Conservation (phyloP, 2,113 vertebrate species). For the Forbesichthys agassizii region DNA sequence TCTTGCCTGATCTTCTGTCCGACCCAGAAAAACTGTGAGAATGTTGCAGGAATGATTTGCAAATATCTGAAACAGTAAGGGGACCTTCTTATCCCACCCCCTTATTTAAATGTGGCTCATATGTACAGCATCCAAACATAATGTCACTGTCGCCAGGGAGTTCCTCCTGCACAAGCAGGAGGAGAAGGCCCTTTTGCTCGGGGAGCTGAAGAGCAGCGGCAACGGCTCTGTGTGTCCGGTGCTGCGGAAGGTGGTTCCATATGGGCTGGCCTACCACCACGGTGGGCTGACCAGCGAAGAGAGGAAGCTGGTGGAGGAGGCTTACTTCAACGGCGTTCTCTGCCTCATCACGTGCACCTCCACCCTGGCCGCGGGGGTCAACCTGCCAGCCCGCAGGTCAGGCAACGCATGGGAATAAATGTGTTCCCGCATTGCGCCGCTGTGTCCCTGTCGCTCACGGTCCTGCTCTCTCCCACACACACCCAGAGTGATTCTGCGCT, state of each 20-base stretch:
- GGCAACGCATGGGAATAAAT: neutral
- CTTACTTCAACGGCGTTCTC: slow-evolving; percentile 85
- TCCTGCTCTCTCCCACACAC: neutral
- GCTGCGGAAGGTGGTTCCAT: slow-evolving; percentile 83
- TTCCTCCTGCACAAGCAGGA: slow-evolving; percentile 75
- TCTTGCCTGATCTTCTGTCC: slow-evolving; percentile 96
- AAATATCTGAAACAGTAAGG: slow-evolving; percentile 90
- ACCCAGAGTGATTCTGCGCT: slow-evolving; percentile 89
- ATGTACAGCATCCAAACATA: neutral
- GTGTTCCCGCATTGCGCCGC: neutral
- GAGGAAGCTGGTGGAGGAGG: slow-evolving; percentile 88
- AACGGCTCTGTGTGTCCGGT: slow-evolving; percentile 85
- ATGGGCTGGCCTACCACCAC: slow-evolving; percentile 94
- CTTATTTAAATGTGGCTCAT: neutral
- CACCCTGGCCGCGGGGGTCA: slow-evolving; percentile 93
- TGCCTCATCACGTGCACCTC: slow-evolving; percentile 94
- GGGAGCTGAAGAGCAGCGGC: slow-evolving; percentile 77
- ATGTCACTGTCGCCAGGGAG: slow-evolving; percentile 66
- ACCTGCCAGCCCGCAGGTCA: slow-evolving; percentile 93
- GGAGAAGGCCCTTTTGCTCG: slow-evolving; percentile 82
- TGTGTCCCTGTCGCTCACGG: neutral
- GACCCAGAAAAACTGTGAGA: slow-evolving; percentile 98
- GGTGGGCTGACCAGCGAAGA: slow-evolving; percentile 90
- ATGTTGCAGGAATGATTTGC: slow-evolving; percentile 93
- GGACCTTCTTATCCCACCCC: neutral